phyloP scores from a whole-genome alignment of 2,888 invertebrate genomes.

The Patella caerulea region DNA sequence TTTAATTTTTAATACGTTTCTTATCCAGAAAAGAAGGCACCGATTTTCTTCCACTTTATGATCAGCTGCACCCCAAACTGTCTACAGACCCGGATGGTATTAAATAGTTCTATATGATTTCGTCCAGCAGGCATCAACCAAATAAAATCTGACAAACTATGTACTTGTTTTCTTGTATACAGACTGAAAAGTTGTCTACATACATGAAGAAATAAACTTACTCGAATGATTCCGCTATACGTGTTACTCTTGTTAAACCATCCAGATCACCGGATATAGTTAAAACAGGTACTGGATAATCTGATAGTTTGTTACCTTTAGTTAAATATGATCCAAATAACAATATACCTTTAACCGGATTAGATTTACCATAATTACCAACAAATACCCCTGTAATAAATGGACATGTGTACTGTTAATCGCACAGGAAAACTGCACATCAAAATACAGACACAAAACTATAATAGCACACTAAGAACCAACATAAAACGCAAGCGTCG shows the following conservation, averaged over 20 bases:
- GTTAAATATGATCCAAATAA: conserved; percentile 54
- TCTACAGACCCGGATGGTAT: too few relatives aligned
- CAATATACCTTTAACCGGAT: conserved; percentile 46
- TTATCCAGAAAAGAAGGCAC: too few relatives aligned
- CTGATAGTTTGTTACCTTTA: conserved; percentile 34
- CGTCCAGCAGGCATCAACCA: too few relatives aligned
- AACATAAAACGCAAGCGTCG: too few relatives aligned
- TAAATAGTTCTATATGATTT: too few relatives aligned
- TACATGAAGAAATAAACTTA: conserved; percentile 21
- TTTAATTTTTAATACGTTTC: too few relatives aligned
- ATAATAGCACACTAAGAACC: too few relatives aligned
- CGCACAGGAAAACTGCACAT: neutral
- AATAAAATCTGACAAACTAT: too few relatives aligned
- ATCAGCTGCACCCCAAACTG: too few relatives aligned
- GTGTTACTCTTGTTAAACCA: conserved; percentile 53
- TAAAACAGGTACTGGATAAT: conserved; percentile 54
- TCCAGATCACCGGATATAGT: conserved; percentile 62
- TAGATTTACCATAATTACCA: conserved; percentile 37
- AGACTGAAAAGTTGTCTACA: neutral
- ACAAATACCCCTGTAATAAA: conserved; percentile 45
- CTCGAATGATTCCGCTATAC: conserved; percentile 52
- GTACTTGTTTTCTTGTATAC: neutral
- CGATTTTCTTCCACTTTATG: too few relatives aligned
- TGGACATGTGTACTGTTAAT: neutral
- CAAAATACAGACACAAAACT: too few relatives aligned